Conservation (phyloP, 1,140 invertebrate species). For the Aradophagus sp. region DNA sequence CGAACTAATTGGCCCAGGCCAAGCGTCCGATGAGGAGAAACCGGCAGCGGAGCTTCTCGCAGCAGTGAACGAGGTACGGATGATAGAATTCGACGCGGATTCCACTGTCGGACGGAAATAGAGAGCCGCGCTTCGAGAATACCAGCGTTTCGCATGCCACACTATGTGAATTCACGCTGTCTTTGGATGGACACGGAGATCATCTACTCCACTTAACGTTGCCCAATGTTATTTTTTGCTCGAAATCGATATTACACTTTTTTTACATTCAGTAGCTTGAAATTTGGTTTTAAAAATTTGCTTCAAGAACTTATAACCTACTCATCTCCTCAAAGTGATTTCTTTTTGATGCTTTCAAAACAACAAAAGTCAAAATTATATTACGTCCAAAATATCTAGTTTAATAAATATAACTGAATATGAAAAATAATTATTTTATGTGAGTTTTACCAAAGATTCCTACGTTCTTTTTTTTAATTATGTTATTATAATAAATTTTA, state of each 20-base stretch:
- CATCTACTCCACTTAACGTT: conserved; percentile 21
- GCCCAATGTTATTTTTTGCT: not conserved
- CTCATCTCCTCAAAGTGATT: too few species aligned
- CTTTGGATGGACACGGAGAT: conserved; percentile 35
- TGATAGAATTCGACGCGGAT: conserved; percentile 74
- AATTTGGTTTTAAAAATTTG: too few species aligned
- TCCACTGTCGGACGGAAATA: conserved; percentile 71
- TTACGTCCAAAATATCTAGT: too few species aligned
- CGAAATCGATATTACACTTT: not conserved
- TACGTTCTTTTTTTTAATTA: too few species aligned
- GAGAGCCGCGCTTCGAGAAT: conserved; percentile 68
- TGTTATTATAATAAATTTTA: too few species aligned
- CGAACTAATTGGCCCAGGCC: conserved; percentile 66
- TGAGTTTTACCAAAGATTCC: too few species aligned
- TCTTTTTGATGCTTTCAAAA: too few species aligned
- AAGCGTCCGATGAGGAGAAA: conserved; percentile 62
- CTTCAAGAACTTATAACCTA: too few species aligned
- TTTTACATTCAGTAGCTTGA: not conserved
- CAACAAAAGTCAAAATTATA: too few species aligned
- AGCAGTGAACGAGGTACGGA: conserved; percentile 55
- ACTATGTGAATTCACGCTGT: conserved; percentile 39
- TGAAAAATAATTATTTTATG: too few species aligned
- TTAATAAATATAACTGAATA: too few species aligned
- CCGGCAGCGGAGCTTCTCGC: conserved; percentile 17
- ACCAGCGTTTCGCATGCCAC: conserved; percentile 57